Evolutionary conservation across 2,113 vertebrate species (phyloP).

Genomic region (Eulemur macaco): DNA sequence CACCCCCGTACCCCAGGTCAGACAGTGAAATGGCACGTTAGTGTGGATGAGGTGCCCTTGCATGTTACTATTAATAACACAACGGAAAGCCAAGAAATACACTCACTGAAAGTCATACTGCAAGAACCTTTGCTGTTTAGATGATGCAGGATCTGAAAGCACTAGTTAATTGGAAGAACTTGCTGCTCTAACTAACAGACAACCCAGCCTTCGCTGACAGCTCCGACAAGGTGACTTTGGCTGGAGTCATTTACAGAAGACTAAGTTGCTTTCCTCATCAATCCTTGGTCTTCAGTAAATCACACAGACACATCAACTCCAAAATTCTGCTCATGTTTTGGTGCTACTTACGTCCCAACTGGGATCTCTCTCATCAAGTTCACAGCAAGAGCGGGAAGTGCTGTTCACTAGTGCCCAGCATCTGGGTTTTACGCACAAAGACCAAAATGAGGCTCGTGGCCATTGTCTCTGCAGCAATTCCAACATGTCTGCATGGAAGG

Average conservation of each 20-base stretch:
- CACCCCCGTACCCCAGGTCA: rapidly evolving
- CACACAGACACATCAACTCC: not conserved
- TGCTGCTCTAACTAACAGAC: not conserved
- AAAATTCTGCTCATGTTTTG: not conserved
- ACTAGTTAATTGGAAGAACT: rapidly evolving
- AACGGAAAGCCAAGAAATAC: rapidly evolving
- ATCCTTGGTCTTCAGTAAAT: not conserved
- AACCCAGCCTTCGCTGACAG: not conserved
- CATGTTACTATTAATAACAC: not conserved
- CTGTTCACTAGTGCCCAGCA: rapidly evolving
- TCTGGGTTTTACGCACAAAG: rapidly evolving
- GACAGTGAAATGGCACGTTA: rapidly evolving
- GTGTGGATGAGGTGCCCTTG: rapidly evolving
- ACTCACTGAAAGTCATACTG: rapidly evolving
- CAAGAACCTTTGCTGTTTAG: rapidly evolving
- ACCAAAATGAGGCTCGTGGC: rapidly evolving
- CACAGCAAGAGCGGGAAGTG: rapidly evolving
- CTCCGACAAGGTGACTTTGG: too few relatives aligned
- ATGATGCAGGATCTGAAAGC: rapidly evolving
- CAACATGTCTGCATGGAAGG: rapidly evolving
- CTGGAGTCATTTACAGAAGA: not conserved
- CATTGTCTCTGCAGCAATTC: rapidly evolving
- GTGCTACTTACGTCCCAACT: rapidly evolving
- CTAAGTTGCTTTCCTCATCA: not conserved
- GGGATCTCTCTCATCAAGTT: not conserved